Conservation (phyloP, 2,888 invertebrate species). For the Stenodema calcarata region DNA sequence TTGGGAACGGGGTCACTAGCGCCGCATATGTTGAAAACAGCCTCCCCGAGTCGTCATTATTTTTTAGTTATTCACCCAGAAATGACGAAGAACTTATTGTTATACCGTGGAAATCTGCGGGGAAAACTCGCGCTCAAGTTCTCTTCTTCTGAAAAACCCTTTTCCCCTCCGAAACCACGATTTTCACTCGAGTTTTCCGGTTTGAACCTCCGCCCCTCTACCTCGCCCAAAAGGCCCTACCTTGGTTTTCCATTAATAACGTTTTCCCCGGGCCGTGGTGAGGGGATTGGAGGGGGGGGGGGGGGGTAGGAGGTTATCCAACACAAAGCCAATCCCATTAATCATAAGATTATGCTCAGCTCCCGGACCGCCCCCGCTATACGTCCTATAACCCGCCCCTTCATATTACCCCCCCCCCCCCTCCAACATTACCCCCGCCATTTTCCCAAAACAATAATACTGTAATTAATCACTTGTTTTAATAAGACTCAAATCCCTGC, state of each 20-base stretch:
- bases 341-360: neutral
- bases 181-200: neutral
- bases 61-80: neutral
- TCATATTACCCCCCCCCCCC: neutral
- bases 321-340: conserved; percentile 2
- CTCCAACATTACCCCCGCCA: neutral
- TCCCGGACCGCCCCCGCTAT: neutral
- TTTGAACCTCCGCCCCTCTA: neutral
- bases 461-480: neutral
- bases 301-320: neutral
- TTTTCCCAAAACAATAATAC: neutral
- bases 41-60: neutral
- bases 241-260: neutral
- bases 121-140: neutral
- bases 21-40: neutral
- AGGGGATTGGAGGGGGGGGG: neutral
- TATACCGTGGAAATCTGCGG: neutral
- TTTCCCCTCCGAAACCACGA: neutral
- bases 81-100: neutral
- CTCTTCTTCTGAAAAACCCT: neutral
- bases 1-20: neutral
- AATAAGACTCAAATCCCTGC: neutral
- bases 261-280: neutral
- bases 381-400: neutral
- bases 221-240: neutral